These are phyloP conservation scores for Xiphophorus birchmanni DNA, from an alignment of 2,797 vertebrate genomes.

Conservation along the genomic window DNA sequence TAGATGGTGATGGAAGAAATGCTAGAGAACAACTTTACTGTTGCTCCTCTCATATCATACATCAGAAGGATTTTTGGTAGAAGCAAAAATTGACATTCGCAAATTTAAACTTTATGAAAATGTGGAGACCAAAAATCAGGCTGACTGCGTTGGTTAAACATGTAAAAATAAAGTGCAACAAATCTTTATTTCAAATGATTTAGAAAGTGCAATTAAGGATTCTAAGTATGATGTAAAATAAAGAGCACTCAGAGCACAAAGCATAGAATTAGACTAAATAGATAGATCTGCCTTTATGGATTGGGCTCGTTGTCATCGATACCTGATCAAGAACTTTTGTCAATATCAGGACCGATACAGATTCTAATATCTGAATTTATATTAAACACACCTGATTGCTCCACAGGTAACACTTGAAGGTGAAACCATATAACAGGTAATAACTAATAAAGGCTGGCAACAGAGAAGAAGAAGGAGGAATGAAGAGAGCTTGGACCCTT, in stretches of 20 bases:
- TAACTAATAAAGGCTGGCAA: slow-evolving; percentile 38
- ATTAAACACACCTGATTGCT: slow-evolving; percentile 12
- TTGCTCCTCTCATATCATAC: neutral
- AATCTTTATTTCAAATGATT: no score
- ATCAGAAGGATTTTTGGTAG: no score
- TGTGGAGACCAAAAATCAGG: neutral
- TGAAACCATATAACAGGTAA: slow-evolving; percentile 34
- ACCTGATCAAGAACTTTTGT: no score
- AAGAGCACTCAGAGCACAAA: no score
- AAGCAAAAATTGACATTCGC: neutral
- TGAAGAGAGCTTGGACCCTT: slow-evolving; percentile 44
- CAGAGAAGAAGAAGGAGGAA: slow-evolving; percentile 28
- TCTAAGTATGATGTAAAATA: no score
- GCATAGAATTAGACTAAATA: no score
- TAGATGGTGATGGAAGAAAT: neutral
- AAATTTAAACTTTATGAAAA: neutral
- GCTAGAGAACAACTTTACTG: neutral
- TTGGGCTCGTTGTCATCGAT: no score
- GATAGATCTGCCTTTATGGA: no score
- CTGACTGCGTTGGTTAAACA: no score
- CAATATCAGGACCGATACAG: no score
- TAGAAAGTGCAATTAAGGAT: no score
- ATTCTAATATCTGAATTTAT: neutral
- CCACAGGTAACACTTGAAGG: neutral
- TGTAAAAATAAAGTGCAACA: no score